phyloP scores from a whole-genome alignment of 2,888 invertebrate genomes.

The Strigamia maritima region DNA sequence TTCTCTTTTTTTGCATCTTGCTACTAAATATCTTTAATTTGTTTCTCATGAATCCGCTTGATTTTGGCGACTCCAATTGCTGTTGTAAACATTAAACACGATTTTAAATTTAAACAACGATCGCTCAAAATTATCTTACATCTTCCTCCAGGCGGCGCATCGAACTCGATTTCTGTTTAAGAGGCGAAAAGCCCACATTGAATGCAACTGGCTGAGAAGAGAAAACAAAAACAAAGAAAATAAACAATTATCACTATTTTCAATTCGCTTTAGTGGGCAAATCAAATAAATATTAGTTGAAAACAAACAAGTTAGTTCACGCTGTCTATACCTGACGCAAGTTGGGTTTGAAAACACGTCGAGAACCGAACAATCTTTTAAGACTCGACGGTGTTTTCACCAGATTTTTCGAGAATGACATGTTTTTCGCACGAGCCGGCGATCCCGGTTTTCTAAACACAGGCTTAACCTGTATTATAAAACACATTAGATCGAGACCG shows the following conservation, averaged over 20 bases:
- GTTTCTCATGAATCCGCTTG: background rate
- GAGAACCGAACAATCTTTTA: slow-evolving; percentile 26
- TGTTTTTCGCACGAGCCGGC: slow-evolving; percentile 37
- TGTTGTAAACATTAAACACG: background rate
- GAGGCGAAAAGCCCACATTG: background rate
- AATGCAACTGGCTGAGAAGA: background rate
- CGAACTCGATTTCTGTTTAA: background rate
- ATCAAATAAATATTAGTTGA: background rate
- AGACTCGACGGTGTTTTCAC: slow-evolving; percentile 39
- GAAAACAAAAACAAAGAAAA: background rate
- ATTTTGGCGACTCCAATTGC: background rate
- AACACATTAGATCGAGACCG: background rate
- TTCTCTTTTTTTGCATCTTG: background rate
- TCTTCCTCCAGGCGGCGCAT: background rate
- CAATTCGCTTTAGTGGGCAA: too few relatives aligned
- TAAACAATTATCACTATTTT: background rate
- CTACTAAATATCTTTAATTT: background rate
- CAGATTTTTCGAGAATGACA: background rate
- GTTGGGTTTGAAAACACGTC: background rate
- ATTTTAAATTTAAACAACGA: background rate
- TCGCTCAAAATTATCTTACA: background rate
- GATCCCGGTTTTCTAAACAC: slow-evolving; percentile 40
- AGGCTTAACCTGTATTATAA: background rate
- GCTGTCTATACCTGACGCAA: background rate
- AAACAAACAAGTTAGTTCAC: background rate